Evolutionary conservation across 2,888 invertebrate genomes (phyloP).

Genomic region (Eupithecia abbreviata): DNA sequence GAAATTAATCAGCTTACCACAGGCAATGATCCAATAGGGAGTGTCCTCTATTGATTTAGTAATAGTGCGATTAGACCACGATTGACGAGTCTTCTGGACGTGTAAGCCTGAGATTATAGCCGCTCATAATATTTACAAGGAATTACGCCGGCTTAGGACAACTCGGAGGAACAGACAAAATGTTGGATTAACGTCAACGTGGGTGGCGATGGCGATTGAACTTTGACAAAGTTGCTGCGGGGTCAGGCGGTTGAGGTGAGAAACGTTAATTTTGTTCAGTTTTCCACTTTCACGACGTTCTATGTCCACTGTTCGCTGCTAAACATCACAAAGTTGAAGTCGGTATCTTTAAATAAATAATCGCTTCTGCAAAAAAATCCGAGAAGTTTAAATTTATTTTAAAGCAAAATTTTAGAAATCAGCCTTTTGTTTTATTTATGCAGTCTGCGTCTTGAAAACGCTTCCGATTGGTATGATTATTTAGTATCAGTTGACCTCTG

Average conservation of each 20-base stretch:
- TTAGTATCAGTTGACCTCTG: not conserved
- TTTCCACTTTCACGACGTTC: not conserved
- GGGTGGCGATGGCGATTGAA: constrained; percentile 9
- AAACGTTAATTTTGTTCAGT: not conserved
- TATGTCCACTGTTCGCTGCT: not conserved
- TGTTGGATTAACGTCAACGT: constrained; percentile 16
- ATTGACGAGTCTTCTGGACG: constrained; percentile 36
- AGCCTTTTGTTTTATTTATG: not conserved
- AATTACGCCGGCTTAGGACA: constrained; percentile 20
- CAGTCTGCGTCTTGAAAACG: not conserved
- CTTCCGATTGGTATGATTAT: not conserved
- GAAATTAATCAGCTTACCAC: not conserved
- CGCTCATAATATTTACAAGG: constrained; percentile 39
- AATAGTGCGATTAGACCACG: constrained; percentile 35
- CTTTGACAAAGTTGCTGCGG: constrained; percentile 11
- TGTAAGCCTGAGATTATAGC: constrained; percentile 29
- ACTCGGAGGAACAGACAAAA: constrained; percentile 14
- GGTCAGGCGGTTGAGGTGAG: not conserved
- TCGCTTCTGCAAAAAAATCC: not conserved
- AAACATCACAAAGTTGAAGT: not conserved
- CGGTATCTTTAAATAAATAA: not conserved
- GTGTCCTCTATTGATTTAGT: constrained; percentile 27
- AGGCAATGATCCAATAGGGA: constrained; percentile 44
- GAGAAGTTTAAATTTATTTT: not conserved
- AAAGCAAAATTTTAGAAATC: not conserved